Base-by-base conservation (phyloP, 2,113 vertebrate species). In the Cacatua alba region DNA sequence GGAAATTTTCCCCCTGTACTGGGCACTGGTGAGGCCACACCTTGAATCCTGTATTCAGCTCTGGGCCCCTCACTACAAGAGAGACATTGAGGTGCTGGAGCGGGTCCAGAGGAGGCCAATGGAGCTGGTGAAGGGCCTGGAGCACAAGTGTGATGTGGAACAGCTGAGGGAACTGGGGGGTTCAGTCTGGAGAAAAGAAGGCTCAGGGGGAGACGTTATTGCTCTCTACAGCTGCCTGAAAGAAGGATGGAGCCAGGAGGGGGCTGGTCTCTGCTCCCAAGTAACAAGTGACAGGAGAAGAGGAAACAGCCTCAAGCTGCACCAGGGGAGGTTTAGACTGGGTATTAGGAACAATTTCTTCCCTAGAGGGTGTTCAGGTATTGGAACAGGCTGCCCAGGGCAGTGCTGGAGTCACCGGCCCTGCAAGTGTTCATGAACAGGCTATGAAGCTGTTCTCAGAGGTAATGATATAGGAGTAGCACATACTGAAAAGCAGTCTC, bases 91-190 rank as follows among this genome's bases (percentile, higher is more conserved):
- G 33, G 57, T 59, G 57, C 33, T 59, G 33, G 33, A 59, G 21
- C 9, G 21, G 33, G 21, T 7, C 57, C 57, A 35, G 57, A 23
- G 13, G 15, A 35, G 57, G 57, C 33, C 57, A n/a, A 10, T 24
- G 57, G 21, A 24, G 33, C 33, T 35, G 57, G 33, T 15, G 57
- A 23, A 35, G 21, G 57, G 33, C 13, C 33, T 59, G 21, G 20
- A 35, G 57, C 21, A 59, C 33, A 23, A 59, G 20, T 59, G 29
- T 33, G 21, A 59, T 24, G 33, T 2, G 57, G 21, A 35, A 35
- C 0, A 4, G 9, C 20, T 59, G 33, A 59, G 33, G 33, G 21
- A 35, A 0, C 21, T 59, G 57, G 3, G 9, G 33, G 9, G 6
- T 35, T 23, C 15, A 24, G 33, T 35, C 57, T 59, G 33, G 57